phyloP scores from a whole-genome alignment of 2,888 invertebrate genomes.

The Lasioglossum marginatum region DNA sequence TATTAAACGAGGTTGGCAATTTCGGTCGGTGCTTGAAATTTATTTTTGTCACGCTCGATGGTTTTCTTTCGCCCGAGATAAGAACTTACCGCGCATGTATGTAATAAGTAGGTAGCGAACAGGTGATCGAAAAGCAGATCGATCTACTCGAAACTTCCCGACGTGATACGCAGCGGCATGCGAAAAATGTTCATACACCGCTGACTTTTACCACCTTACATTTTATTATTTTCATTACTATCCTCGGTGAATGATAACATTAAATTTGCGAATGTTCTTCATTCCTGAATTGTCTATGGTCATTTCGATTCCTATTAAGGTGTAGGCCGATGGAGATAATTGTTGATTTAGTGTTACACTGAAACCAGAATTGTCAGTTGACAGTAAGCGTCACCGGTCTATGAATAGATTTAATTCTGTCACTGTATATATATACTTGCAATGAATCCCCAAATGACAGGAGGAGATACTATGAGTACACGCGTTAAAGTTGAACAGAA shows the following conservation, averaged over 20 bases:
- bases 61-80: not conserved
- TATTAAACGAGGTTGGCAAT: slow-evolving; percentile 23
- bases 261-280: not conserved
- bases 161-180: slow-evolving; percentile 8
- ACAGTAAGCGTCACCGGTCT: slow-evolving; percentile 6
- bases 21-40: slow-evolving; percentile 19
- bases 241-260: not conserved
- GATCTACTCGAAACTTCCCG: slow-evolving; percentile 24
- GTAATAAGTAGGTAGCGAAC: not conserved
- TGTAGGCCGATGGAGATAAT: not conserved
- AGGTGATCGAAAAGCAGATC: not conserved
- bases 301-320: not conserved
- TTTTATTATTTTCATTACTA: not conserved
- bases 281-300: not conserved
- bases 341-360: slow-evolving; percentile 1
- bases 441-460: slow-evolving; percentile 23
- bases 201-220: not conserved
- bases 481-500: slow-evolving; percentile 81
- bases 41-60: not conserved
- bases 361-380: not conserved
- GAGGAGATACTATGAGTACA: slow-evolving; percentile 58
- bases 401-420: slow-evolving; percentile 10
- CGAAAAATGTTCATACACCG: slow-evolving; percentile 14
- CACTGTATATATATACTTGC: slow-evolving; percentile 16
- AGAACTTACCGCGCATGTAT: not conserved